Conservation (phyloP, 2,797 vertebrate species). For the Acanthornis magna region DNA sequence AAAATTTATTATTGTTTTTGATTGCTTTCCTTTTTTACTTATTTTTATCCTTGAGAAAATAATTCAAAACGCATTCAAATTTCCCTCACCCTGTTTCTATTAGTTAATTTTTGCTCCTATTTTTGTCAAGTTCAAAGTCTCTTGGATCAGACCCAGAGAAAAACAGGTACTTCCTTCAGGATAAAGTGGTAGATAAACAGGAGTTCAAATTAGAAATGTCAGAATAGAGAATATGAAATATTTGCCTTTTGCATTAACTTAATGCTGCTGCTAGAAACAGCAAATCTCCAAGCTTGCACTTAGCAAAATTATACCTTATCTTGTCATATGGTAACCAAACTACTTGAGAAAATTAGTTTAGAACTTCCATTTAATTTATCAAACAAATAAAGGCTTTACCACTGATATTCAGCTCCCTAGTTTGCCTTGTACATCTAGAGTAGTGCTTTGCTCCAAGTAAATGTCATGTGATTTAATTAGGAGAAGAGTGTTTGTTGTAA, state of each 20-base stretch:
- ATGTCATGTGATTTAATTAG: conserved; percentile 1
- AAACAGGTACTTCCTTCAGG: neutral
- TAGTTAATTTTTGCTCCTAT: neutral
- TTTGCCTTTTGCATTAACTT: conserved; percentile 19
- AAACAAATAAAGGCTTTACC: neutral
- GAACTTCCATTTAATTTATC: neutral
- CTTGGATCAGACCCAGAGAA: neutral
- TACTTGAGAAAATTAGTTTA: conserved; percentile 39
- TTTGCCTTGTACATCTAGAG: neutral
- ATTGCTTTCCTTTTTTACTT: neutral
- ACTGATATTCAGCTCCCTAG: neutral
- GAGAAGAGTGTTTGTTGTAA: neutral
- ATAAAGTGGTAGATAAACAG: neutral
- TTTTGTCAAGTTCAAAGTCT: neutral
- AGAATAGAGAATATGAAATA: neutral
- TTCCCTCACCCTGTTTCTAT: neutral
- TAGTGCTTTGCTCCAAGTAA: neutral
- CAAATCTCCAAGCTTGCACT: neutral
- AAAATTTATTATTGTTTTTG: neutral
- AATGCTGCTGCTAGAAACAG: conserved; percentile 4
- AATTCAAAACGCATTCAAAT: neutral
- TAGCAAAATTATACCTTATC: conserved; percentile 26
- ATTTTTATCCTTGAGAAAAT: neutral
- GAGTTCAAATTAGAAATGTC: conserved; percentile 1
- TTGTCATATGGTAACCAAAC: neutral